Base-by-base conservation (phyloP, 2,113 vertebrate species). In the Zosterops pallidus region DNA sequence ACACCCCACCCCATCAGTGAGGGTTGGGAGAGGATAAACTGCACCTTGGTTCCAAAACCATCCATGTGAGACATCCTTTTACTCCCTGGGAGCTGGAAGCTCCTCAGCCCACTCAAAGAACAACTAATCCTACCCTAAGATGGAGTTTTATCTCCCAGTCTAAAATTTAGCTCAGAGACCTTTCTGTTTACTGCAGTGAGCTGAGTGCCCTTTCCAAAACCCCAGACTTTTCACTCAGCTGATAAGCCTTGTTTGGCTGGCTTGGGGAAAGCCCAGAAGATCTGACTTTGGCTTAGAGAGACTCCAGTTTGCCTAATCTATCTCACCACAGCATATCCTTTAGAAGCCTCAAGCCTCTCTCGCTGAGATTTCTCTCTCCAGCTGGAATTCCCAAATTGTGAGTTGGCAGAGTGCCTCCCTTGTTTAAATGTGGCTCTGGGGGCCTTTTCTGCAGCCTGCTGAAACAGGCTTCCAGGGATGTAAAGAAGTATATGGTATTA, bases 401-500 rank as follows among this genome's bases (percentile, higher is more conserved):
- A 39, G 47, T 76, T 97, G 96, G 96, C 94, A 94, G 76, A 90
- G 64, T 0, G 85, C 95, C 96, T 75, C 81, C 60, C 88, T 89
- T 63, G 55, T 90, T 97, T 77, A 89, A 96, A 95, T 55, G 16
- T 23, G 83, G 79, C 95, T 94, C 96, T 9, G 17, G 87, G 84
- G 95, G 77, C 76, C 83, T 91, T 52, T 91, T 86, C 74, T 94
- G 88, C 75, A 92, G 92, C 75, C 80, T 95, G 85, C 91, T 96
- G 80, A 70, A 96, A 92, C 72, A 90, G 83, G 65, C 82, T 94
- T 85, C 1, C 7, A 92, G 86, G 92, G 69, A 96, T 88, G 94
- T 94, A 92, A 84, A 94, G 82, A 95, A 94, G 92, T 94, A 96
- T 75, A 93, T 92, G 95, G 77, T 87, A 92, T 94, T 92, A 96